Conservation (phyloP, 2,113 vertebrate genomes). For the Balaenoptera acutorostrata region DNA sequence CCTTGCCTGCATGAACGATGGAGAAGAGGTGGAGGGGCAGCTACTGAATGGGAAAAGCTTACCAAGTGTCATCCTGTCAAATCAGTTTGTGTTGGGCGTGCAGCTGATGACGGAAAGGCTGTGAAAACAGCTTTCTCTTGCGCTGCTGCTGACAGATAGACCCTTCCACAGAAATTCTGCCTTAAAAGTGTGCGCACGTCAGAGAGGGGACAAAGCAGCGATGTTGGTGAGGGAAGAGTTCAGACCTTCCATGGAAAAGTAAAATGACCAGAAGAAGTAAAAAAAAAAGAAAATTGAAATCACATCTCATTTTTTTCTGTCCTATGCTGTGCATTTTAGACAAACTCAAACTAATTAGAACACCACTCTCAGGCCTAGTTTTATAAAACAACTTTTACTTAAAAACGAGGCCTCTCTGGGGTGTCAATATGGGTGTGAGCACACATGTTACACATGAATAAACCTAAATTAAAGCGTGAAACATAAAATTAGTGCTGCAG, state of each 20-base stretch:
- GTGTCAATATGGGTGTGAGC: slow-evolving; percentile 43
- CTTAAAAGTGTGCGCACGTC: too few species aligned
- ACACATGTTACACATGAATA: neutral
- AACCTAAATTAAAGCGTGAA: slow-evolving; percentile 13
- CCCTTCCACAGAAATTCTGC: neutral
- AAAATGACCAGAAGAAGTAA: neutral
- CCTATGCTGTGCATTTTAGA: neutral
- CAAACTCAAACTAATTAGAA: neutral
- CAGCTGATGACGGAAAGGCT: neutral
- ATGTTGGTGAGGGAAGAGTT: neutral
- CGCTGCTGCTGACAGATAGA: neutral
- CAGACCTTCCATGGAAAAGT: neutral
- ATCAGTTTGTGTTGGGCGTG: neutral
- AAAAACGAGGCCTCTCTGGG: slow-evolving; percentile 66
- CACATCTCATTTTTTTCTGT: neutral
- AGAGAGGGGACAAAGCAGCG: neutral
- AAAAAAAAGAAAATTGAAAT: neutral
- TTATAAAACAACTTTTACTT: slow-evolving; percentile 80
- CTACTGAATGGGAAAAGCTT: neutral
- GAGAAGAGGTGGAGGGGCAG: neutral
- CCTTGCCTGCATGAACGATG: neutral
- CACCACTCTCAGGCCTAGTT: slow-evolving; percentile 35
- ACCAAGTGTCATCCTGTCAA: neutral
- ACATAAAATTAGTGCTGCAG: slow-evolving; percentile 57
- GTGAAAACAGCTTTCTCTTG: neutral